These are phyloP conservation scores for Eretmochelys imbricata DNA, from an alignment of 2,113 vertebrate genomes.

Conservation along the genomic window DNA sequence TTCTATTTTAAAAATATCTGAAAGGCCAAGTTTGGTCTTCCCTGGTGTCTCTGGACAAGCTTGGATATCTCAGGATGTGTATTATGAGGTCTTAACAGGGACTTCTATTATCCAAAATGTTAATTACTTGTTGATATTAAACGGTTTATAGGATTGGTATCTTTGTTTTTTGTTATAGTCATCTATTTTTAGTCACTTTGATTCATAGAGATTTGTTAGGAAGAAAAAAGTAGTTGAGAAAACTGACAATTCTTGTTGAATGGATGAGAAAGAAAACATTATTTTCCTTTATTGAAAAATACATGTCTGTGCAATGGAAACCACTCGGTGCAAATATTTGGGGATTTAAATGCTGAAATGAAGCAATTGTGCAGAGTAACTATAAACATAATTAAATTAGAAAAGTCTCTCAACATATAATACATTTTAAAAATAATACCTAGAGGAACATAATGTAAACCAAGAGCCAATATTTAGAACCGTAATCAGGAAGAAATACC, in stretches of 20 bases:
- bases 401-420: neutral
- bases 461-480: conserved; percentile 19
- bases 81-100: neutral
- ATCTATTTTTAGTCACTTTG: neutral
- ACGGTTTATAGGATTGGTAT: neutral
- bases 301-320: neutral
- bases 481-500: conserved; percentile 18
- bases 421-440: neutral
- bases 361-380: conserved; percentile 3
- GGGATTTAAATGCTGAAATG: neutral
- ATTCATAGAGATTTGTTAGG: neutral
- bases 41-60: neutral
- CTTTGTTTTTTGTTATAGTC: no score
- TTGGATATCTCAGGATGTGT: neutral
- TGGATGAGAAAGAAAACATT: neutral
- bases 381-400: neutral
- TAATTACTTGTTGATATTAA: neutral
- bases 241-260: neutral
- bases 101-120: neutral
- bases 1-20: neutral
- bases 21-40: neutral
- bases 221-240: neutral
- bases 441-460: neutral
- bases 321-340: neutral
- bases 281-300: neutral